phyloP scores from a whole-genome alignment of 1,140 invertebrate species.

The Drosophila guanche region DNA sequence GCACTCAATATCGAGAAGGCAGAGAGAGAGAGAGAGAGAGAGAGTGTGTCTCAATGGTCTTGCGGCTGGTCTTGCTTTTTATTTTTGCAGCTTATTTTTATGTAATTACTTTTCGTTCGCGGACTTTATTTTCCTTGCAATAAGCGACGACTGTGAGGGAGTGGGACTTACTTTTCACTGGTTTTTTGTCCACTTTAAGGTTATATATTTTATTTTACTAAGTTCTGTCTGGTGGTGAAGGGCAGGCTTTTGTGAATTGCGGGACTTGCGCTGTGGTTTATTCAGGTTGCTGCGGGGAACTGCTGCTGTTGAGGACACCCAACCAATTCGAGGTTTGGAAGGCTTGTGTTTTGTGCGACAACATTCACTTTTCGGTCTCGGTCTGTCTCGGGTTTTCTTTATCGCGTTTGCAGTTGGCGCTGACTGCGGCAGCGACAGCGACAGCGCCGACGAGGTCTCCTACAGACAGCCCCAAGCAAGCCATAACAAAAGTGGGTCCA shows the following conservation, averaged over 20 bases:
- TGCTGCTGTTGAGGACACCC: slow-evolving; percentile 68
- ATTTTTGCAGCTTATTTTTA: slow-evolving; percentile 24
- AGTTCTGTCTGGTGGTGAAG: slow-evolving; percentile 12
- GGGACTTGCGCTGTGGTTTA: slow-evolving; percentile 14
- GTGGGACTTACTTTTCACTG: slow-evolving; percentile 45
- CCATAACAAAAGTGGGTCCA: slow-evolving; percentile 21
- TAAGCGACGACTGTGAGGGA: not conserved
- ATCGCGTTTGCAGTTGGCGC: slow-evolving; percentile 65
- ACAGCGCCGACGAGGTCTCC: slow-evolving; percentile 11
- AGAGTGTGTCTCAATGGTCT: too few relatives aligned
- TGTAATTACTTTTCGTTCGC: slow-evolving; percentile 41
- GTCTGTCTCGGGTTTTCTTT: slow-evolving; percentile 76
- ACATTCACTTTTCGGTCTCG: slow-evolving; percentile 80
- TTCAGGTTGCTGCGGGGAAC: slow-evolving; percentile 45
- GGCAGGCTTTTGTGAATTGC: not conserved
- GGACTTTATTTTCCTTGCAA: not conserved
- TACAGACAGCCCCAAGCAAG: slow-evolving; percentile 40
- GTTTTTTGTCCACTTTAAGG: slow-evolving; percentile 28
- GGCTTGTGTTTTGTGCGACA: slow-evolving; percentile 73
- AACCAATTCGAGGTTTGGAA: slow-evolving; percentile 75
- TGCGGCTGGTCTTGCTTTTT: not conserved
- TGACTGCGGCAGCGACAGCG: slow-evolving; percentile 6
- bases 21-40: too few relatives aligned
- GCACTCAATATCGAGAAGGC: not conserved
- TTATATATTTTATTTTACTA: slow-evolving; percentile 22